A percentile compares a stretch with the other conserved stretches of the same genome.
Evolutionary conservation across 2,888 invertebrate species (phyloP).

Genomic region (Rhagonycha fulva): DNA sequence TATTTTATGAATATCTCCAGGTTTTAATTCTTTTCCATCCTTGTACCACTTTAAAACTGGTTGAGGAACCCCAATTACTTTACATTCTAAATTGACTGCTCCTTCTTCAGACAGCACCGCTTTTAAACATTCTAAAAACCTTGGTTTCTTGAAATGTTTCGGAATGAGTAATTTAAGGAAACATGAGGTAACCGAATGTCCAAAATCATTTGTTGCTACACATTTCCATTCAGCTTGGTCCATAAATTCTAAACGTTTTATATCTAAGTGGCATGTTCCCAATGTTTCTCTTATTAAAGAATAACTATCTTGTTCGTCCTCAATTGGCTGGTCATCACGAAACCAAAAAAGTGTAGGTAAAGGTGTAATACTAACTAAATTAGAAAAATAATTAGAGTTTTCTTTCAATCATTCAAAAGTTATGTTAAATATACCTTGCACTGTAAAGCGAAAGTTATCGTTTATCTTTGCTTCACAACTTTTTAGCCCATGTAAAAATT

Average conservation of each 20-base stretch:
- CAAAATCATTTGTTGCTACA: constrained; percentile 86
- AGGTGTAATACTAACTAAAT: constrained; percentile 74
- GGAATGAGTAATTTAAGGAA: constrained; percentile 84
- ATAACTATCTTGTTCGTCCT: constrained; percentile 68
- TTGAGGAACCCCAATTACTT: constrained; percentile 90
- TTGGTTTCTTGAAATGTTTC: constrained; percentile 85
- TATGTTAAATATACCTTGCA: constrained; percentile 65
- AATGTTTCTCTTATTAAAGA: constrained; percentile 69
- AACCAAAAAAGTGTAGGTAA: constrained; percentile 86
- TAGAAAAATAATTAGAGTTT: constrained; percentile 27
- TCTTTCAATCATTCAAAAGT: background rate
- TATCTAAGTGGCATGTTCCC: constrained; percentile 74
- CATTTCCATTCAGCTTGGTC: constrained; percentile 95
- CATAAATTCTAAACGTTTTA: constrained; percentile 74
- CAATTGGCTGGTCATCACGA: constrained; percentile 80
- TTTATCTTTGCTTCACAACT: constrained; percentile 83
- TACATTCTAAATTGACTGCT: constrained; percentile 89
- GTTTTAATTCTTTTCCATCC: constrained; percentile 85
- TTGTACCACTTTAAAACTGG: constrained; percentile 92
- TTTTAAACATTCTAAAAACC: constrained; percentile 82
- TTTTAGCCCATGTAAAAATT: constrained; percentile 79
- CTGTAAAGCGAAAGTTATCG: constrained; percentile 78
- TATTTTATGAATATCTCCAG: constrained; percentile 89
- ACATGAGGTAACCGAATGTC: constrained; percentile 86
- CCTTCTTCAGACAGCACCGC: constrained; percentile 87